Percentiles rank a stretch among this genome's conserved stretches.
Evolutionary conservation across 1,140 invertebrate species (phyloP).

Genomic region (Zaprionus ghesquierei): DNA sequence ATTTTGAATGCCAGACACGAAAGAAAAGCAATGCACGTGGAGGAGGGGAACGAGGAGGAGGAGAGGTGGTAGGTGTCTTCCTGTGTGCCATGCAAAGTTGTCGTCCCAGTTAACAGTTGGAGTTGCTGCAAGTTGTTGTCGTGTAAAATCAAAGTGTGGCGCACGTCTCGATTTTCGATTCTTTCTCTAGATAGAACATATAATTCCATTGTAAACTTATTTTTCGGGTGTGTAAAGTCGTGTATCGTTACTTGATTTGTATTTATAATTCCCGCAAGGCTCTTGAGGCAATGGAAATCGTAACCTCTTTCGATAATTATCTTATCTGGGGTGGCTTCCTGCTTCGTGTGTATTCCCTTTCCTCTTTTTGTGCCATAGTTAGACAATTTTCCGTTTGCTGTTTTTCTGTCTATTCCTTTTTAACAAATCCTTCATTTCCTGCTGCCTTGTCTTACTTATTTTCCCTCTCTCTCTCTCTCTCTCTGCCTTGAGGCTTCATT

Average conservation of each 20-base stretch:
- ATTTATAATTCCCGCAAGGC: background rate
- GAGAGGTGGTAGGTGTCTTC: constrained; percentile 22
- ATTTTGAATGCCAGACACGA: constrained; percentile 49
- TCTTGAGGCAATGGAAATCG: background rate
- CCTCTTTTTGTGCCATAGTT: background rate
- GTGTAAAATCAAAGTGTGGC: background rate
- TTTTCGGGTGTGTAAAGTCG: background rate
- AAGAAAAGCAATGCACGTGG: constrained; percentile 16
- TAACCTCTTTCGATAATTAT: background rate
- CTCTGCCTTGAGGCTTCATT: constrained; percentile 28
- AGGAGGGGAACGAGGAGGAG: background rate
- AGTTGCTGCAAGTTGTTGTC: background rate
- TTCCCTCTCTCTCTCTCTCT: background rate
- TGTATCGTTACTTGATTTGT: background rate
- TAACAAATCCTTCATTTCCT: constrained; percentile 43
- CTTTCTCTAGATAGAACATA: background rate
- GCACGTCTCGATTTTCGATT: background rate
- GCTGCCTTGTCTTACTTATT: background rate
- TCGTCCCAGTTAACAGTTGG: background rate
- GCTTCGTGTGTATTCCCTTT: background rate
- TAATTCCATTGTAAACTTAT: background rate
- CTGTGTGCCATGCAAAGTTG: constrained; percentile 28
- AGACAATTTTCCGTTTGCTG: constrained; percentile 1
- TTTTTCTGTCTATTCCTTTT: background rate
- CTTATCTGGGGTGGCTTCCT: background rate